Evolutionary conservation across 1,140 invertebrate genomes (phyloP), one percentile per base, ranked within the genome.

Genomic region (Drosophila ogumai): DNA sequence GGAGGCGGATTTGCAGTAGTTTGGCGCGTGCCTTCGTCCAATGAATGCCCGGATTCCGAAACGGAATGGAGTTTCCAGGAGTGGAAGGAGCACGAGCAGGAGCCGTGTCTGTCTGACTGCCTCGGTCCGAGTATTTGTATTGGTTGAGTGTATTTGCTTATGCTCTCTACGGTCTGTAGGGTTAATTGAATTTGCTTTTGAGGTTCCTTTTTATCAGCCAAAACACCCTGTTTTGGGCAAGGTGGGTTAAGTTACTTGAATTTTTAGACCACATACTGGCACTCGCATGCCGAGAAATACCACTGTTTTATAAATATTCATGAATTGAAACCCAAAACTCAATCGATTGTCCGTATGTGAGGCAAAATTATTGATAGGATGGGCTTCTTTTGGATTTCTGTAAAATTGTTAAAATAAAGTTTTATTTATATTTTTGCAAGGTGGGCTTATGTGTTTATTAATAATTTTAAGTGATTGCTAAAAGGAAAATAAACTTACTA

Each of bases 91-190:
- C 10, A 15, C 40, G 9, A 44, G 22, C n/a, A 17, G 25, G 12
- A 50, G 36, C 73, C 66, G 52, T 65, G 82, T 75, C 47, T 73
- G 82, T 72, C 75, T 68, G 79, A 65, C 75, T 73, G 68, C 40
- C 65, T 72, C 68, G 60, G 55, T 57, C 38, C 7, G 41, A 7
- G 65, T 84, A 88, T 87, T 87, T 87, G 82, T 88, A 87, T 88
- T 87, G 82, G 84, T 75, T 88, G 82, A 87, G 82, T 87, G 80
- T 87, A 88, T 87, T 87, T 87, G 82, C 85, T 86, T 87, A 86
- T 69, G 75, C 82, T 87, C 82, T 86, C 84, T 84, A 87, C 76
- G 84, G 67, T 82, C 82, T 86, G 82, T 82, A 88, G 84, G 82
- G 82, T 87, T 88, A 87, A 87, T 87, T 87, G 82, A 87, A 87